phyloP scores from a whole-genome alignment of 2,797 vertebrate species.

The Leucoraja ocellata region DNA sequence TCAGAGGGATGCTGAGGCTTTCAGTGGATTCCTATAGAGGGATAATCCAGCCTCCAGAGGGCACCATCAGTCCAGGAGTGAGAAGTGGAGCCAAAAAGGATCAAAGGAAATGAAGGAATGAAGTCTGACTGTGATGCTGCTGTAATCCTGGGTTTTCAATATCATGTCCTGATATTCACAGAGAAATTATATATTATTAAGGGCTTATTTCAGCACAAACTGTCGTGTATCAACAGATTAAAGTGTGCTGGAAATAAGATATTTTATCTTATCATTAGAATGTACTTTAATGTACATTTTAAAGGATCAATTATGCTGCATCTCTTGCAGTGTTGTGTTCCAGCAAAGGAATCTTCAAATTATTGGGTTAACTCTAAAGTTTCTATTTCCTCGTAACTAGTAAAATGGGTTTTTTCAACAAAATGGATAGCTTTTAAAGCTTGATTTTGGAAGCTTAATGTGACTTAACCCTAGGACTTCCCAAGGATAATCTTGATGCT shows the following conservation, averaged over 20 bases:
- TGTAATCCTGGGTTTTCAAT: slow-evolving; percentile 56
- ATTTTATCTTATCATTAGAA: slow-evolving; percentile 59
- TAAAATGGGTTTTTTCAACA: neutral
- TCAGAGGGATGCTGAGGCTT: neutral
- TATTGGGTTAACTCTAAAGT: too few relatives aligned
- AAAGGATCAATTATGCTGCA: slow-evolving; percentile 53
- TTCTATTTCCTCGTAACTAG: neutral
- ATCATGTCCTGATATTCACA: slow-evolving; percentile 50
- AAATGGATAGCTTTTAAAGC: neutral
- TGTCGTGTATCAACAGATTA: slow-evolving; percentile 56
- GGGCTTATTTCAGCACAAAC: slow-evolving; percentile 55
- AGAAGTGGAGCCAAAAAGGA: neutral
- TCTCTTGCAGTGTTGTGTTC: neutral
- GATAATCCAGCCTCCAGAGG: neutral
- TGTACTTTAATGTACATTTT: slow-evolving; percentile 52
- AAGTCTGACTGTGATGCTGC: slow-evolving; percentile 45
- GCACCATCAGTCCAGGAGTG: neutral
- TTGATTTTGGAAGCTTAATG: neutral
- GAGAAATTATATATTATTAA: slow-evolving; percentile 60
- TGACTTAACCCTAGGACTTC: neutral
- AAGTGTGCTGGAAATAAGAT: slow-evolving; percentile 52
- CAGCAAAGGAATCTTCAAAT: neutral
- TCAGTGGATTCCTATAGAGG: neutral
- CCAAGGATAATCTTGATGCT: neutral
- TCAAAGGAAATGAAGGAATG: slow-evolving; percentile 13